Base-by-base conservation (phyloP, 2,113 vertebrate genomes). In the Arvicanthis niloticus region DNA sequence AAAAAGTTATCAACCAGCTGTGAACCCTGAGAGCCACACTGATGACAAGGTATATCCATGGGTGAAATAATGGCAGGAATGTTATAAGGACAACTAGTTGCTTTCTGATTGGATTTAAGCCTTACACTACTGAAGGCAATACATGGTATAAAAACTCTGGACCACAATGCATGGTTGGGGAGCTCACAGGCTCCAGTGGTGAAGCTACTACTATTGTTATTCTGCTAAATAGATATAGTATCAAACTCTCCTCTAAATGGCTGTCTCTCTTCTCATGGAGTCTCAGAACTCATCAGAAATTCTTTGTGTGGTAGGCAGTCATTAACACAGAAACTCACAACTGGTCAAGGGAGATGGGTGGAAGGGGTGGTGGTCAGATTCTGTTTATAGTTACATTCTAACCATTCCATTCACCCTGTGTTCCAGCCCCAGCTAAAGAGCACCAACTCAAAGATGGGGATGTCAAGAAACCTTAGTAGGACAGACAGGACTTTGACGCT, bases 301-400 rank as follows among this genome's bases (percentile, higher is more conserved):
- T n/a, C 37, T n/a, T 72, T 72, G 34, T 40, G 17, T 4, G 16
- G 34, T 37, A 70, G 68, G 13, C 67, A 68, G 37, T 72, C 37
- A 16, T 72, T 73, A 73, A 73, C 17, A 73, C 72, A 73, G 37
- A 40, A 40, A 40, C 19, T 40, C 70, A 40, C 8, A 73, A 40
- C 17, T 9, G 3, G n/a, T 73, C 72, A 73, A 13, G 9, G 65
- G 26, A 11, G 67, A 68, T 15, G 31, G 67, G 67, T 68, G 31
- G 65, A 11, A 67, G 65, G 31, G 31, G 67, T 68, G 67, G 67
- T 4, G 67, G 31, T 26, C 51, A n/a, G 51, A 85, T 40, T 96
- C 77, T 88, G 65, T 42, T 91, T 51, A 65, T n/a, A 89, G 78
- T 93, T 53, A 78, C 76, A 93, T n/a, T 91, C 82, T 88, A 97